Evolutionary conservation across 2,113 vertebrate genomes (phyloP).

Genomic region (Quiscalus mexicanus): DNA sequence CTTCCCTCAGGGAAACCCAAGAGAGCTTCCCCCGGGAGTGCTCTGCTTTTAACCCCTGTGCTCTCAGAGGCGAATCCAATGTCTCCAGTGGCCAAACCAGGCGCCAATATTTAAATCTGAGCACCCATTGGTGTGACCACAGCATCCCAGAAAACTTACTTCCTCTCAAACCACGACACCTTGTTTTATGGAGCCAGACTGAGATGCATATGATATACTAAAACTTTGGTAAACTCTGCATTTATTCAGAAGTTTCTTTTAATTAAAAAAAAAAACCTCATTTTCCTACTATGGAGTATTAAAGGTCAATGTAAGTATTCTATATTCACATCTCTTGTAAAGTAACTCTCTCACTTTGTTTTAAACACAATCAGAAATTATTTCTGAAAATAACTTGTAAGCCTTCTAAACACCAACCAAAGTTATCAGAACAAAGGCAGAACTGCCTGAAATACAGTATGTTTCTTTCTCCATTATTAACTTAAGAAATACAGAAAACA

Average conservation of each 20-base stretch:
- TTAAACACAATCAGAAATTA: background rate
- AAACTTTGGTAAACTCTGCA: background rate
- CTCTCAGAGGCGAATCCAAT: too few relatives aligned
- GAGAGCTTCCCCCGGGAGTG: too few relatives aligned
- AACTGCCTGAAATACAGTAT: background rate
- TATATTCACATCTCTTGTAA: background rate
- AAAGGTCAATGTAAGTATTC: background rate
- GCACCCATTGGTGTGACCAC: too few relatives aligned
- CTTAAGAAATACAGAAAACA: background rate
- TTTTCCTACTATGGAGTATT: background rate
- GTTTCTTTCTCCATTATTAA: background rate
- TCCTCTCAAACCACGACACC: too few relatives aligned
- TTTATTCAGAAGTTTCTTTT: background rate
- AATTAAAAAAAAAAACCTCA: fast-evolving
- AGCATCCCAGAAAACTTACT: too few relatives aligned
- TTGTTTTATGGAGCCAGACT: background rate
- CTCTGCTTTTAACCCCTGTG: too few relatives aligned
- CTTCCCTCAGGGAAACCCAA: too few relatives aligned
- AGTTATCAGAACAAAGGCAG: background rate
- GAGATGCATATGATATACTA: background rate
- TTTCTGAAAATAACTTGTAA: background rate
- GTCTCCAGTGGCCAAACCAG: too few relatives aligned
- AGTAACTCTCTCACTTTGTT: background rate
- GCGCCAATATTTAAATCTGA: too few relatives aligned
- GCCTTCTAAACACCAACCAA: background rate